Percentiles rank a stretch among this genome's conserved stretches.
phyloP scores from a whole-genome alignment of 2,888 invertebrate genomes.

The Pyrgus malvae region DNA sequence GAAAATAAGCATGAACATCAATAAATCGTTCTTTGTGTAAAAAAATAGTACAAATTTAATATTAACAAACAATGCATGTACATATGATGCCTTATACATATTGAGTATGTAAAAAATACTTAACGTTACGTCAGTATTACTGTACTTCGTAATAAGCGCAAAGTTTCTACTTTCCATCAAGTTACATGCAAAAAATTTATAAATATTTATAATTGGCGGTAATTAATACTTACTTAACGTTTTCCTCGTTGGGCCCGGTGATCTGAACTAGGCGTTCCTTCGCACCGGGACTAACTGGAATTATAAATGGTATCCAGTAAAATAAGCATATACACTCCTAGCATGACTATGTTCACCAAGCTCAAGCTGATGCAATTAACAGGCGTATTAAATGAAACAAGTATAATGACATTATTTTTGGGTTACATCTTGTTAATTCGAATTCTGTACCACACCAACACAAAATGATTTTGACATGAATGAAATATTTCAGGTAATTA shows the following conservation, averaged over 20 bases:
- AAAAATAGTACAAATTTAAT: too few species aligned
- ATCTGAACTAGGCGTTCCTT: conserved; percentile 98
- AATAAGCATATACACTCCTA: conserved; percentile 4
- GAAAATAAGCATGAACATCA: too few species aligned
- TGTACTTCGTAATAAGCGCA: not conserved
- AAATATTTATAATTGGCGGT: not conserved
- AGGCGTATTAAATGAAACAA: conserved; percentile 36
- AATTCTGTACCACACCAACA: not conserved
- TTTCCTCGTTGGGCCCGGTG: conserved; percentile 95
- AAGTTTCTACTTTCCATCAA: not conserved
- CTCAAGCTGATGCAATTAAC: conserved; percentile 59
- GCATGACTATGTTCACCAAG: conserved; percentile 45
- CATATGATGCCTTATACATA: too few species aligned
- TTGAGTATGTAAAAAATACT: too few species aligned
- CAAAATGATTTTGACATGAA: not conserved
- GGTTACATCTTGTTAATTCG: conserved; percentile 5
- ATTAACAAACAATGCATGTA: too few species aligned
- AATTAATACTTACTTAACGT: conserved; percentile 88
- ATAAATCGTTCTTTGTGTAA: too few species aligned
- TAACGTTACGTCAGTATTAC: too few species aligned
- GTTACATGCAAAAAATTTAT: not conserved
- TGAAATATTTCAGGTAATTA: not conserved
- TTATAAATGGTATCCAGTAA: conserved; percentile 32
- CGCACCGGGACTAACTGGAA: conserved; percentile 95
- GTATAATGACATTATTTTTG: not conserved